Percentiles rank a stretch among this genome's conserved stretches.
These are phyloP conservation scores for Ascidia mentula DNA, from an alignment of 23 tunicate species.

Conservation along the genomic window DNA sequence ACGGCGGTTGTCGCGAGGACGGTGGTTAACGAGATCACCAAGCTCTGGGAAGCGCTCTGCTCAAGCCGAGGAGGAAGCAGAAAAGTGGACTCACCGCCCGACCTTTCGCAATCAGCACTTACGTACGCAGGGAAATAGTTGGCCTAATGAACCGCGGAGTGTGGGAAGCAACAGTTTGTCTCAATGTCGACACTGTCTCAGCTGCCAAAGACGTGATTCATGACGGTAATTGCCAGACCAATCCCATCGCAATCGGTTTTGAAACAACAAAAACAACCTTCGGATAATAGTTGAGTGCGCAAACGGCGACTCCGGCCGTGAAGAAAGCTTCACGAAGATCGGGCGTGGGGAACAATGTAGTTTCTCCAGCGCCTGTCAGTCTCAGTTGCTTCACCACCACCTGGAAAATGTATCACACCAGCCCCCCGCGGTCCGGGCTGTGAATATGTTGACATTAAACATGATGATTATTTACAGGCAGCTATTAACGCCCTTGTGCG, in stretches of 20 bases:
- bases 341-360: too few species aligned
- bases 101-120: not conserved
- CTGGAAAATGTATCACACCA: not conserved
- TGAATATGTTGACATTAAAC: conserved; percentile 22
- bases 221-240: not conserved
- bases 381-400: not conserved
- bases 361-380: not conserved
- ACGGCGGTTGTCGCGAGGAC: conserved; percentile 42
- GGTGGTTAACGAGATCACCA: conserved; percentile 7
- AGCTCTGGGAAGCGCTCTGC: not conserved
- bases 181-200: not conserved
- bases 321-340: too few species aligned
- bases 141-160: not conserved
- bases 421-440: not conserved
- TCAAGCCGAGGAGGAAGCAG: not conserved
- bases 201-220: not conserved
- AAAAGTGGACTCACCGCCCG: not conserved
- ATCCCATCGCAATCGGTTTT: not conserved
- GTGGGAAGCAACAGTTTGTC: conserved; percentile 6
- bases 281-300: too few species aligned
- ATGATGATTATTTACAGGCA: conserved; percentile 25
- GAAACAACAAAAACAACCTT: not conserved
- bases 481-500: conserved; percentile 2
- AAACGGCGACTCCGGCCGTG: too few species aligned
- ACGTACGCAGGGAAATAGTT: not conserved